phyloP scores from a whole-genome alignment of 92 coral and sea anemone species.

The Paragorgia papillata region DNA sequence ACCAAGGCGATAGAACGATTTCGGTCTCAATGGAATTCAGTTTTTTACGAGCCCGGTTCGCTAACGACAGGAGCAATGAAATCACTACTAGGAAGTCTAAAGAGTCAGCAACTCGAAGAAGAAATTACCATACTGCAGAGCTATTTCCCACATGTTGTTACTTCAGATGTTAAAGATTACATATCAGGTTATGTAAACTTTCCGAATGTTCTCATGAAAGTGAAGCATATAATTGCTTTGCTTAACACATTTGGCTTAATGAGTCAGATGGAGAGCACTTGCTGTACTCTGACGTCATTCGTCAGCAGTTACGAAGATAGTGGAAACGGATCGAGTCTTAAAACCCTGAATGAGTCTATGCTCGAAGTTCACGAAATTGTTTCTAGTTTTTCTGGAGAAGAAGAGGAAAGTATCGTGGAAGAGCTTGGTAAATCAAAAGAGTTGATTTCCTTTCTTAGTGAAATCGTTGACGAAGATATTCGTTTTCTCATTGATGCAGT shows the following conservation, averaged over 20 bases:
- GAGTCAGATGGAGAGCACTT: conserved; percentile 2
- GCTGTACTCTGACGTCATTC: neutral
- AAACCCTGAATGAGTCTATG: conserved; percentile 1
- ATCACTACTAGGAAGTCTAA: conserved; percentile 12
- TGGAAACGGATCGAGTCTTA: neutral
- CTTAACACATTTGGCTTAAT: conserved; percentile 44
- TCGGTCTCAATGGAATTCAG: conserved; percentile 22
- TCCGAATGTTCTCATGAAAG: conserved; percentile 25
- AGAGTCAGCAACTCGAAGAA: conserved; percentile 33
- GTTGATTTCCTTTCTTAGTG: conserved; percentile 62
- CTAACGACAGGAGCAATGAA: neutral
- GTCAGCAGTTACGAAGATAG: neutral
- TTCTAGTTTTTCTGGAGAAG: conserved; percentile 12
- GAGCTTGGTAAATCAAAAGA: conserved; percentile 67
- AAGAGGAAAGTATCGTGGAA: conserved; percentile 20
- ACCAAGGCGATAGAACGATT: conserved; percentile 6
- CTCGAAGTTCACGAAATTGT: conserved; percentile 19
- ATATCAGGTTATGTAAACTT: conserved; percentile 36
- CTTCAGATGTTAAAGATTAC: conserved; percentile 16
- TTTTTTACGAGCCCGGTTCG: conserved; percentile 14
- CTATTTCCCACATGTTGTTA: conserved; percentile 9
- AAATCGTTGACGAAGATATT: conserved; percentile 86
- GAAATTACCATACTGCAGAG: conserved; percentile 40
- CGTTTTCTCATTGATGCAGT: conserved; percentile 84
- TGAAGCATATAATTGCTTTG: conserved; percentile 7